These are phyloP conservation scores for Cuniculus paca DNA, from an alignment of 2,797 vertebrate species.

Conservation along the genomic window DNA sequence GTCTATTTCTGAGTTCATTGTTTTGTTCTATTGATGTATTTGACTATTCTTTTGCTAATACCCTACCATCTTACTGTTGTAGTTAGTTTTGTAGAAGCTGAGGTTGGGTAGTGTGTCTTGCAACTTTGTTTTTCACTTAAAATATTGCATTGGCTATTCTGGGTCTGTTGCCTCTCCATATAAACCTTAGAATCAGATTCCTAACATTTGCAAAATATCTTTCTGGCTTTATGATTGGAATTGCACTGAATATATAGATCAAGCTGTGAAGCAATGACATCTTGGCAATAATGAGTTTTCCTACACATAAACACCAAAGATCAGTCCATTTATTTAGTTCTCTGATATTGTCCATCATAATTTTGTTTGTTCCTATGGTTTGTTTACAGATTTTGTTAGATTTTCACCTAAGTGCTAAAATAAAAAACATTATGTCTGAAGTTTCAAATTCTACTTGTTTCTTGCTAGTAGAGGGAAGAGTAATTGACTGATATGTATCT, in stretches of 20 bases:
- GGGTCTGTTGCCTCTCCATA: background rate
- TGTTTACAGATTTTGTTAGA: background rate
- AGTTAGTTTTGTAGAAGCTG: background rate
- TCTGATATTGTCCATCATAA: background rate
- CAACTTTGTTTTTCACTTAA: background rate
- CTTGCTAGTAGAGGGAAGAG: background rate
- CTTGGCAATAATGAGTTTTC: background rate
- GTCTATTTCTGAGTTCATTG: background rate
- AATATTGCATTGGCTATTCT: background rate
- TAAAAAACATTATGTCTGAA: background rate
- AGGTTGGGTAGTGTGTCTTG: background rate
- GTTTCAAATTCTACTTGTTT: background rate
- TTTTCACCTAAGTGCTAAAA: background rate
- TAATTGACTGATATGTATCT: background rate
- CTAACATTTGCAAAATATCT: background rate
- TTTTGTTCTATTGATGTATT: background rate
- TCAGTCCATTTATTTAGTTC: background rate
- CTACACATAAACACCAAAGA: background rate
- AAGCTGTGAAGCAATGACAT: background rate
- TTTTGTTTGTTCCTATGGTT: background rate
- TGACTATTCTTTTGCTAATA: background rate
- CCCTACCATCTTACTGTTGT: background rate
- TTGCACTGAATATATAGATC: background rate
- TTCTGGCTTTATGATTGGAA: background rate
- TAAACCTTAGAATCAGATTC: background rate